Base-by-base conservation (phyloP, 2,888 invertebrate species). In the Trimorus sp. region DNA sequence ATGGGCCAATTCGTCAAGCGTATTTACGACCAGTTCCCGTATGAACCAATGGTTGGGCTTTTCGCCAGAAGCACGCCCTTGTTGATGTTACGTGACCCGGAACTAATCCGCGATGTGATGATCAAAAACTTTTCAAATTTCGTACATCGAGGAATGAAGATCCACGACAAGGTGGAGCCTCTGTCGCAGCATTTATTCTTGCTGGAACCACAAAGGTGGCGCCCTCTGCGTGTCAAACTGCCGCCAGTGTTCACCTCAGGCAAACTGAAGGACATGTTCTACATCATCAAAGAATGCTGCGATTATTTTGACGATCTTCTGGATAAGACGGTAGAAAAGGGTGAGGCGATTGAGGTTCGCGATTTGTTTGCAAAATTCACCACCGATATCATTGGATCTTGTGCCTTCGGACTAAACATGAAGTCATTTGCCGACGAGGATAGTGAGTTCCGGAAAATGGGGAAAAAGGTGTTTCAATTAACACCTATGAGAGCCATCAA, bases 251-350 rank as follows among this genome's bases (percentile, higher is more conserved):
- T 94, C 38, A 93, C 93, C 0, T 88, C 90, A 11, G 92, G 92
- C 49, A 93, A 93, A 78, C 92, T 92, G 38, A 94, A 93, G 84
- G 88, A 92, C 0, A 92, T 93, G 85, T 93, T 93, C 78, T 91
- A 92, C 0, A 89, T 93, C 4, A 91, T 94, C 7, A 87, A 89
- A 14, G 90, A 92, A 16, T 92, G 93, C 7, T 90, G 92, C 9
- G 84, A 90, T 7, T 89, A 90, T 53, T 86, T 94, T 82, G 89
- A 90, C 0, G 85, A 89, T 0, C 93, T 92, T 83, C 82, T 94
- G 1, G 88, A 91, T 0, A 86, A 89, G 45, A 12, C 84, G n/a
- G 84, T 88, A 0, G 84, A 82, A 3, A 78, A 83, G 36, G 79
- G 70, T 49, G 85, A 87, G 48, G 56, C 84, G 0, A 70, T 91